Conservation (phyloP, 2,888 invertebrate species). For the Theodoxus fluviatilis region DNA sequence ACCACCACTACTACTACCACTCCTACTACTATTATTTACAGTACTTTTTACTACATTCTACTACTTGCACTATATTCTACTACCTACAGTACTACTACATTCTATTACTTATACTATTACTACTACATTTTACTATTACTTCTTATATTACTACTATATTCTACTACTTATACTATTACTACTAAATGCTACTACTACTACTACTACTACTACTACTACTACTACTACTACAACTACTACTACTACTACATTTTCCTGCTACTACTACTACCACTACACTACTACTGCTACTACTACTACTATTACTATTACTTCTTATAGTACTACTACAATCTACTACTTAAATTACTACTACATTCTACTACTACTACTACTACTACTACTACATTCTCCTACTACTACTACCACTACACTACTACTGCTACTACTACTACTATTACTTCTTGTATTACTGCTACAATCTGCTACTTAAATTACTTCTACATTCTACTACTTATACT, state of each 20-base stretch:
- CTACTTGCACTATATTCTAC: not conserved
- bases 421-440: not conserved
- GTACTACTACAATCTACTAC: not conserved
- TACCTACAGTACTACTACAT: too few species aligned
- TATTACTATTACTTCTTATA: not conserved
- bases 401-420: not conserved
- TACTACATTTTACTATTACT: too few species aligned
- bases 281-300: not conserved
- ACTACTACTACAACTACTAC: not conserved
- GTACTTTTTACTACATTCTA: too few species aligned
- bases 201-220: constrained; percentile 2
- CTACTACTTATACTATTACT: not conserved
- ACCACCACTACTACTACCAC: not conserved
- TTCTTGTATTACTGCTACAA: not conserved
- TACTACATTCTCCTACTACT: not conserved
- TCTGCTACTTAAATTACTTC: not conserved
- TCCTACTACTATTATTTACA: not conserved
- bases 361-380: constrained; percentile 2
- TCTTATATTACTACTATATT: too few species aligned
- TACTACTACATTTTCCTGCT: not conserved
- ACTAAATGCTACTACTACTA: not conserved
- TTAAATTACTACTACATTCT: not conserved
- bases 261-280: not conserved
- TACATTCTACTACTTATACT: not conserved
- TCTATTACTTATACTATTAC: too few species aligned